These are phyloP conservation scores for Agonopterix subpropinquella DNA, from an alignment of 2,888 invertebrate species.

Conservation along the genomic window DNA sequence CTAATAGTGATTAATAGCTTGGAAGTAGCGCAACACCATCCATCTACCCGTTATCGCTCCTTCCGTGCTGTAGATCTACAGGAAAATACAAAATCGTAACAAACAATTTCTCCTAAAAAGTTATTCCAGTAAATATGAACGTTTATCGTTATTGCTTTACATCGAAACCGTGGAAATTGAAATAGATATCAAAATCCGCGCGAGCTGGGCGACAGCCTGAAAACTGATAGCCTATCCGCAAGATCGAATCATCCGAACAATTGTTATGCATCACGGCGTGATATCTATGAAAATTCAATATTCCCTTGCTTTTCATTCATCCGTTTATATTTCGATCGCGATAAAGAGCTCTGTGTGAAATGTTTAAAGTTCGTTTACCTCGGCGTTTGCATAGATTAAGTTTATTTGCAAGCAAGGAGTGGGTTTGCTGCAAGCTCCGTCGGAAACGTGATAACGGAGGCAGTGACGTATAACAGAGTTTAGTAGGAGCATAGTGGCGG, in stretches of 20 bases:
- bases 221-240: slow-evolving; percentile 5
- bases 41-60: too few species aligned
- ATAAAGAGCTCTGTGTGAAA: too few species aligned
- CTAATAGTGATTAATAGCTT: too few species aligned
- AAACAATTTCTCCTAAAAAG: too few species aligned
- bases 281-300: neutral
- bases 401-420: slow-evolving; percentile 15
- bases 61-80: too few species aligned
- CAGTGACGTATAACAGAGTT: neutral
- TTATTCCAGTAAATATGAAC: too few species aligned
- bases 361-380: slow-evolving; percentile 17
- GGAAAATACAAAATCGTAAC: too few species aligned
- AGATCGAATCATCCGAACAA: slow-evolving; percentile 1
- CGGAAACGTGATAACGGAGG: slow-evolving; percentile 40
- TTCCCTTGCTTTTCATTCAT: neutral
- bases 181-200: neutral
- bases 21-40: too few species aligned
- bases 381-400: slow-evolving; percentile 33
- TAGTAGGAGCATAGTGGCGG: neutral
- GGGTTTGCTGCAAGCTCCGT: slow-evolving; percentile 26
- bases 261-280: too few species aligned
- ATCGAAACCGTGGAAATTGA: too few species aligned
- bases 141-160: too few species aligned
- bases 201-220: slow-evolving; percentile 8
- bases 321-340: too few species aligned